These are phyloP conservation scores for Epinotia ramella DNA, from an alignment of 2,888 invertebrate species.

Conservation along the genomic window DNA sequence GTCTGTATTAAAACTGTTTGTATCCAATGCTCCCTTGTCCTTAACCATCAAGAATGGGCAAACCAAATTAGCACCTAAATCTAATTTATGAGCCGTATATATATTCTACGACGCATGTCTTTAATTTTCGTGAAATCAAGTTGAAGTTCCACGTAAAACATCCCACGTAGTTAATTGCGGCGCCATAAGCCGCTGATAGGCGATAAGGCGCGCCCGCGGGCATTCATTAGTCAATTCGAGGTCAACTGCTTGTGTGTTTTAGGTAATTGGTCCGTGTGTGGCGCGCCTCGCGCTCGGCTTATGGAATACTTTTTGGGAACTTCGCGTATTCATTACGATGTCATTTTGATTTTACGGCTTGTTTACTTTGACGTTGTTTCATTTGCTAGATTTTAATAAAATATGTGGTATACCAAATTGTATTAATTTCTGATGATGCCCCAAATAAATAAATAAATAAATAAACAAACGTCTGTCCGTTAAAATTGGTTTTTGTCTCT, in stretches of 20 bases:
- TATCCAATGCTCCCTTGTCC: not conserved
- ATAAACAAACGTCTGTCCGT: too few relatives aligned
- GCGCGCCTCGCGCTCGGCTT: slow-evolving; percentile 64
- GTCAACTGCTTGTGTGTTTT: slow-evolving; percentile 80
- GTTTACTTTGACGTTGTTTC: slow-evolving; percentile 37
- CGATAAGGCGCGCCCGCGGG: slow-evolving; percentile 79
- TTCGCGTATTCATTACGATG: slow-evolving; percentile 65
- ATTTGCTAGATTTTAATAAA: slow-evolving; percentile 38
- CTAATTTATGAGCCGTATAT: not conserved
- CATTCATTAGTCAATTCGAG: slow-evolving; percentile 82
- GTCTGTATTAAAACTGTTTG: not conserved
- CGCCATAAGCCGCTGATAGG: slow-evolving; percentile 75
- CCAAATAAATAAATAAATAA: too few relatives aligned
- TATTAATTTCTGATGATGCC: too few relatives aligned
- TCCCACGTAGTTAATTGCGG: slow-evolving; percentile 64
- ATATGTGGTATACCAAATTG: not conserved
- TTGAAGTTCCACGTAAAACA: slow-evolving; percentile 7
- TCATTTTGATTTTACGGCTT: slow-evolving; percentile 53
- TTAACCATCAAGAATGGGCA: not conserved
- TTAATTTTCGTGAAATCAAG: slow-evolving; percentile 26
- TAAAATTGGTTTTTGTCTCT: too few relatives aligned
- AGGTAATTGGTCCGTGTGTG: slow-evolving; percentile 80
- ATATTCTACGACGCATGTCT: not conserved
- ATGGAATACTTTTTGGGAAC: slow-evolving; percentile 68
- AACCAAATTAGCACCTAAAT: not conserved